A percentile compares a stretch with the other conserved stretches of the same genome.
phyloP scores from a whole-genome alignment of 2,113 vertebrate species.

The Aix galericulata region DNA sequence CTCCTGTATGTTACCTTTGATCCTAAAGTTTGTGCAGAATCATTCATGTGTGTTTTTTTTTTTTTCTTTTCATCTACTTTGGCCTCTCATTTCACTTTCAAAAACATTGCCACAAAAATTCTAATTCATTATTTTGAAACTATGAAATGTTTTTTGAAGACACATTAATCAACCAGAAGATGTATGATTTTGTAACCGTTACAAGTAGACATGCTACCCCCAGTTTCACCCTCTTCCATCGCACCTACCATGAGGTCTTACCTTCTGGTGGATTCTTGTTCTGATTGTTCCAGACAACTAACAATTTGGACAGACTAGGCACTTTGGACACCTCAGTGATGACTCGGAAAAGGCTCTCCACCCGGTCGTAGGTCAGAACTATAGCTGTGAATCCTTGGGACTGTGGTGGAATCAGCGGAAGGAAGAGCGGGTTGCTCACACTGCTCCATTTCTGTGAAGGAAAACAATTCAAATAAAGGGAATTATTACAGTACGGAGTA shows the following conservation, averaged over 20 bases:
- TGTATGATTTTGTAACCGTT: not conserved
- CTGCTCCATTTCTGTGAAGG: constrained; percentile 90
- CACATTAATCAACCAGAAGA: not conserved
- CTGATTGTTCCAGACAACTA: constrained; percentile 99
- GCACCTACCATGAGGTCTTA: constrained; percentile 51
- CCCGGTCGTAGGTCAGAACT: constrained; percentile 94
- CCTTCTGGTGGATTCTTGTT: constrained; percentile 98
- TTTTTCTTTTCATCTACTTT: not conserved
- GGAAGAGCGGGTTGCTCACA: constrained; percentile 95
- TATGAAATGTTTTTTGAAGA: not conserved
- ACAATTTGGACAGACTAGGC: constrained; percentile 93
- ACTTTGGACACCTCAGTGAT: constrained; percentile 98
- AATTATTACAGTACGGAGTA: not conserved
- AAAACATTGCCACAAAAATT: not conserved
- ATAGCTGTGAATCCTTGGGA: constrained; percentile 96
- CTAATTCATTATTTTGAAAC: not conserved
- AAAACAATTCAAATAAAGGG: not conserved
- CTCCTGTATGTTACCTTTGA: not conserved
- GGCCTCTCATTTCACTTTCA: not conserved
- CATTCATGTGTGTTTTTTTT: not conserved
- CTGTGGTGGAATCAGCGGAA: constrained; percentile 93
- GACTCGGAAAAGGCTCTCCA: constrained; percentile 97
- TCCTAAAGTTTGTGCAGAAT: not conserved
- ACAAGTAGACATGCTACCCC: not conserved
- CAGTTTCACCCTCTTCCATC: not conserved